Base-by-base conservation (phyloP, 1,140 invertebrate genomes). In the Diorhabda sublineata region DNA sequence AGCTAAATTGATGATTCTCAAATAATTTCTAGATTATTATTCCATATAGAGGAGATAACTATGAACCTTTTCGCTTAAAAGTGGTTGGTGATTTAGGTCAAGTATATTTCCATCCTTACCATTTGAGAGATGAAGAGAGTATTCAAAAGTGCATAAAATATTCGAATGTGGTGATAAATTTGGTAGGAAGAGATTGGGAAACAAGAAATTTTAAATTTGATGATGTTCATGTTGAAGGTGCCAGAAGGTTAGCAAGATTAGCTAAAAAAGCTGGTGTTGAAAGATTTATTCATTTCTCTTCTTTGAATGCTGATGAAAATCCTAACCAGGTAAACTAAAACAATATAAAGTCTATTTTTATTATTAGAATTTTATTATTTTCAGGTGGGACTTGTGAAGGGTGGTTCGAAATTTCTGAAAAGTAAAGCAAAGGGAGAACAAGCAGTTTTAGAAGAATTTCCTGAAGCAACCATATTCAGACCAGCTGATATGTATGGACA, bases 141-240 rank as follows among this genome's bases (percentile, higher is more conserved):
- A 91, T 99, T 73, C 83, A 88, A 3, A 94, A 92, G 81, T 91
- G 90, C 7, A 87, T 99, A 4, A 92, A 93, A 77, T 94, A 99
- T 83, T 99, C 97, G 0, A 98, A 99, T 85, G 92, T 99, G 69
- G 98, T 99, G 2, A 90, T 99, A 71, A 99, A 99, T 83, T 84
- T 98, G 52, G 89, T 99, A 75, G 97, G 97, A 42, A 85, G 91
- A 64, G 91, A 97, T 72, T 95, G 89, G 84, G 94, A 97, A 82
- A 99, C 97, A 0, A 91, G 87, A 83, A 96, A 96, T 80, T 98
- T 91, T 71, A 87, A 83, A 60, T 95, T 88, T 77, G 82, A 91
- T 45, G 92, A 96, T 85, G 91, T 95, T 2, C 85, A 96, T 84
- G 87, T 92, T 0, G 85, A 88, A 61, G 92, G 91, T 42, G 87